phyloP scores from a whole-genome alignment of 1,140 invertebrate genomes.

The Euura saliciscinereae region DNA sequence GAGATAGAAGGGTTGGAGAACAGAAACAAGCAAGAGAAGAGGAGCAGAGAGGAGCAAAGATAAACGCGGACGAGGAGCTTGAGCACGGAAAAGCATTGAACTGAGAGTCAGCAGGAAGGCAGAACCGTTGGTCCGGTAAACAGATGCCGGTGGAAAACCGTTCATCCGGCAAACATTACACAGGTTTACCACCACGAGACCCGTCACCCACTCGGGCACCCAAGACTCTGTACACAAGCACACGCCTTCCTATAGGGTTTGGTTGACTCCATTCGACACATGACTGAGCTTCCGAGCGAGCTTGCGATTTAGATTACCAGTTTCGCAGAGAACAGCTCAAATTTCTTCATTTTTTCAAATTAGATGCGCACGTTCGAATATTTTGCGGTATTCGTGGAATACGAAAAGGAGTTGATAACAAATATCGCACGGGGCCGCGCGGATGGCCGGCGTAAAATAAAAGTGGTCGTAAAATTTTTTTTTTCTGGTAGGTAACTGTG shows the following conservation, averaged over 20 bases:
- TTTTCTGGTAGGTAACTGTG: background rate
- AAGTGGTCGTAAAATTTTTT: constrained; percentile 9
- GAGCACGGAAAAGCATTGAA: constrained; percentile 19
- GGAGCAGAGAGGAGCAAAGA: constrained; percentile 17
- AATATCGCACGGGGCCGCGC: background rate
- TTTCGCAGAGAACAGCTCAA: too few species aligned
- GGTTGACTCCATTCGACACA: too few species aligned
- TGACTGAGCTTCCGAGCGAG: too few species aligned
- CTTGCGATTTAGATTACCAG: too few species aligned
- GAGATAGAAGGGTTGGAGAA: constrained; percentile 9
- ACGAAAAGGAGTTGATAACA: constrained; percentile 3
- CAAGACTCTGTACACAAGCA: constrained; percentile 38
- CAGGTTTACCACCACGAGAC: constrained; percentile 39
- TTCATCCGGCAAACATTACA: constrained; percentile 49
- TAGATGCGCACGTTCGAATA: background rate
- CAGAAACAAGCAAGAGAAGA: background rate
- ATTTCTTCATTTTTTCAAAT: background rate
- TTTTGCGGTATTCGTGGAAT: background rate
- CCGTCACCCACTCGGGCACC: constrained; percentile 27
- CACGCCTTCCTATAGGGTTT: constrained; percentile 25
- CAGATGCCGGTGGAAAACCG: constrained; percentile 43
- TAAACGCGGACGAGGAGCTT: constrained; percentile 17
- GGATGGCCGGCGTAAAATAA: background rate
- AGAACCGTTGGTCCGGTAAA: constrained; percentile 41
- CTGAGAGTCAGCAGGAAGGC: constrained; percentile 33